phyloP scores from a whole-genome alignment of 1,140 invertebrate genomes.

The Drosophila teissieri region DNA sequence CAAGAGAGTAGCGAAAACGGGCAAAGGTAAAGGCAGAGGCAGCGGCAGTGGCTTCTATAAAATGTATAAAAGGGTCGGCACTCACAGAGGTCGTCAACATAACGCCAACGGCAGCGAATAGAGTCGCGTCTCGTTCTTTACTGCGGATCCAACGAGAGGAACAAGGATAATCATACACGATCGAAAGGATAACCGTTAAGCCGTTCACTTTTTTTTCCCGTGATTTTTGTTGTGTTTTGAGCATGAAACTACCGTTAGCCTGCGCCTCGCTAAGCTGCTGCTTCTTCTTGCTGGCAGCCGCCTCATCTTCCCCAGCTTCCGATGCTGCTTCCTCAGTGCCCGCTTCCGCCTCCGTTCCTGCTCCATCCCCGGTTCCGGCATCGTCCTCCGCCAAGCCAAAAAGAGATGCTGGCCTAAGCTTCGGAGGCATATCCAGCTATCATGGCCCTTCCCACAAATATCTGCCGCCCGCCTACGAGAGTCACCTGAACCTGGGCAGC shows the following conservation, averaged over 20 bases:
- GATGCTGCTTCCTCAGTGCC: background rate
- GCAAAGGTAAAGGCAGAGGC: slow-evolving; percentile 3
- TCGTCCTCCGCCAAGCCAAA: slow-evolving; percentile 8
- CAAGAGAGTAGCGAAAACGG: slow-evolving; percentile 4
- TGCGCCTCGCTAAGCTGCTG: slow-evolving; percentile 12
- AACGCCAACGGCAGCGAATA: slow-evolving; percentile 38
- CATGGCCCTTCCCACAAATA: slow-evolving; percentile 75
- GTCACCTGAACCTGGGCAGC: slow-evolving; percentile 15
- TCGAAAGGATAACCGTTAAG: slow-evolving; percentile 31
- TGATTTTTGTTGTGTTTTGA: background rate
- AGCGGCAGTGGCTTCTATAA: slow-evolving; percentile 18
- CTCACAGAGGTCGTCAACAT: slow-evolving; percentile 72
- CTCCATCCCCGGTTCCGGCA: background rate
- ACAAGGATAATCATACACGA: slow-evolving; percentile 8
- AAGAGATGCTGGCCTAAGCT: slow-evolving; percentile 15
- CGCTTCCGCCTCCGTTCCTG: background rate
- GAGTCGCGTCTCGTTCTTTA: slow-evolving; percentile 37
- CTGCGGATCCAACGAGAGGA: slow-evolving; percentile 2
- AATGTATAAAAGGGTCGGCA: slow-evolving; percentile 76
- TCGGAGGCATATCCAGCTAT: slow-evolving; percentile 35
- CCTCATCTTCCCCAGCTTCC: background rate
- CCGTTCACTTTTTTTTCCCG: slow-evolving; percentile 18
- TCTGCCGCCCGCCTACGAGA: slow-evolving; percentile 49
- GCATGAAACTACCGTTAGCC: slow-evolving; percentile 36
- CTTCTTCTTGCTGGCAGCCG: background rate